Evolutionary conservation across 2,797 vertebrate species (phyloP).

Genomic region (Ctenopoma kingsleyae): DNA sequence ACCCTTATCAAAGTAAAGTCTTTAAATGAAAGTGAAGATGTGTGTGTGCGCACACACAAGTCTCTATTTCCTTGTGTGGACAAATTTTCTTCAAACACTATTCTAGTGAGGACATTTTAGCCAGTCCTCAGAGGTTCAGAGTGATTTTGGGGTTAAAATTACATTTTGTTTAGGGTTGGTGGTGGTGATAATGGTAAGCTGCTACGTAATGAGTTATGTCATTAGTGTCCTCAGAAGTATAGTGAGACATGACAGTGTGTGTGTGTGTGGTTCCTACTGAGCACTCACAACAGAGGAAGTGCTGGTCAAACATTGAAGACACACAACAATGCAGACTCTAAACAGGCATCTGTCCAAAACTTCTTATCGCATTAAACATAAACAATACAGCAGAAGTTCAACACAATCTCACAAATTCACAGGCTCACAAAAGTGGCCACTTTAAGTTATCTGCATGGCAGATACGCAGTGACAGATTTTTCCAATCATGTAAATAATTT

Average conservation of each 20-base stretch:
- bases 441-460: constrained; percentile 44
- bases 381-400: background rate
- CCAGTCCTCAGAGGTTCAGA: too few species aligned
- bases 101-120: too few species aligned
- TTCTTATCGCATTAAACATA: background rate
- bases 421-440: constrained; percentile 21
- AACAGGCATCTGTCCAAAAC: background rate
- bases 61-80: too few species aligned
- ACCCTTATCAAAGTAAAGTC: constrained; percentile 26
- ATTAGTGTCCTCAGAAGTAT: too few species aligned
- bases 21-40: background rate
- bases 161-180: too few species aligned
- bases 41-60: too few species aligned
- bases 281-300: constrained; percentile 6
- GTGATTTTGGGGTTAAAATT: too few species aligned
- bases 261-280: background rate
- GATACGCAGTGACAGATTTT: constrained; percentile 31
- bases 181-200: too few species aligned
- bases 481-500: constrained; percentile 24
- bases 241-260: too few species aligned
- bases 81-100: too few species aligned
- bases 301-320: constrained; percentile 1
- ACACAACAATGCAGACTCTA: background rate
- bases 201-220: too few species aligned
- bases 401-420: constrained; percentile 19